Conservation (phyloP, 2,113 vertebrate species). For the Polypterus senegalus region DNA sequence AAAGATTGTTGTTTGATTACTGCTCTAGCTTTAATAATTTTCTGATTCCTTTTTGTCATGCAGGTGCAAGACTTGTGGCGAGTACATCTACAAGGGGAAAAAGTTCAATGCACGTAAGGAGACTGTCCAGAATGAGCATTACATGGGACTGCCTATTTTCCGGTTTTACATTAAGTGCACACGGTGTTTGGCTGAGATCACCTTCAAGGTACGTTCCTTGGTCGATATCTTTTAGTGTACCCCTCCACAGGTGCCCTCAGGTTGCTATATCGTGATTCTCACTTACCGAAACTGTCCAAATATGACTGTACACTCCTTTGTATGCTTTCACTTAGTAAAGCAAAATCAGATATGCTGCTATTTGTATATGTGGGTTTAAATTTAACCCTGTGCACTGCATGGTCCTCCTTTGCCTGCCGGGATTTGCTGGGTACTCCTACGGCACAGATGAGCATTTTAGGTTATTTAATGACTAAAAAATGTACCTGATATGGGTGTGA, state of each 20-base stretch:
- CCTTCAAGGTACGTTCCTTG: conserved; percentile 60
- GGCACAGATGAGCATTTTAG: too few relatives aligned
- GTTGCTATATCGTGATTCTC: background rate
- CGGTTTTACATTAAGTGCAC: conserved; percentile 96
- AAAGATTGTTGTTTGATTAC: background rate
- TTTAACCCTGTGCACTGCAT: too few relatives aligned
- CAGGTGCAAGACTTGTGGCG: conserved; percentile 86
- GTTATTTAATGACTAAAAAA: too few relatives aligned
- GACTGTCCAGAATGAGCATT: conserved; percentile 79
- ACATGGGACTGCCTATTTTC: conserved; percentile 87
- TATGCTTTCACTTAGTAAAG: too few relatives aligned
- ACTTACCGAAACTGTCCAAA: too few relatives aligned
- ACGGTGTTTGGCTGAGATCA: conserved; percentile 78
- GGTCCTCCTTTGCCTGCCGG: too few relatives aligned
- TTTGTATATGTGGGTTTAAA: too few relatives aligned
- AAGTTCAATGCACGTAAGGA: conserved; percentile 95
- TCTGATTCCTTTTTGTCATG: background rate
- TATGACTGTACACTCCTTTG: too few relatives aligned
- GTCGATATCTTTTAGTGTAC: background rate
- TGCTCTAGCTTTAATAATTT: background rate
- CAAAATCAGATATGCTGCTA: too few relatives aligned
- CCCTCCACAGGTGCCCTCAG: background rate
- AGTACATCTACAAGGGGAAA: conserved; percentile 94
- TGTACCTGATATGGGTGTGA: too few relatives aligned
- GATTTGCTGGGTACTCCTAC: too few relatives aligned